These are phyloP conservation scores for Dryobotodes eremita DNA, from an alignment of 2,888 invertebrate species.

Conservation along the genomic window DNA sequence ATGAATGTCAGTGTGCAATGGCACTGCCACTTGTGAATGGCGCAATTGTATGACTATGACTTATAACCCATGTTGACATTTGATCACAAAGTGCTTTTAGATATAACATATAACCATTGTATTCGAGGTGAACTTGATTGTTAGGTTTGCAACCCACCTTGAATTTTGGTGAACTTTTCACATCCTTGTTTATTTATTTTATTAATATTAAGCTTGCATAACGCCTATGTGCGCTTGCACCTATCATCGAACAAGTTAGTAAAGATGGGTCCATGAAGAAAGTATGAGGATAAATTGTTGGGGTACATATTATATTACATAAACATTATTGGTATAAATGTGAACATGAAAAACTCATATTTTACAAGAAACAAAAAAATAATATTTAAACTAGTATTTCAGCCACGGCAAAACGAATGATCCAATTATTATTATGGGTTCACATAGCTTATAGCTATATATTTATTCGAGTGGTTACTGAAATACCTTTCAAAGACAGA, in stretches of 20 bases:
- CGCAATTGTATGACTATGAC: constrained; percentile 52
- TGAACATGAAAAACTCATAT: background rate
- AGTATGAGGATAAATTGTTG: too few species aligned
- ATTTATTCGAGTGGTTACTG: constrained; percentile 38
- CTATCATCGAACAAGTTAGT: background rate
- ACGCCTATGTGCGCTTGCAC: background rate
- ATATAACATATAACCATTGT: constrained; percentile 41
- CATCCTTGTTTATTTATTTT: constrained; percentile 26
- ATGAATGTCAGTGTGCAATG: constrained; percentile 71
- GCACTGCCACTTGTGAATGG: constrained; percentile 46
- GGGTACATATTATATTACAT: too few species aligned
- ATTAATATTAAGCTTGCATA: constrained; percentile 1
- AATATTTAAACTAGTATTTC: background rate
- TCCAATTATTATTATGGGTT: background rate
- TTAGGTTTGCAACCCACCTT: constrained; percentile 28
- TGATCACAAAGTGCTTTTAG: constrained; percentile 40
- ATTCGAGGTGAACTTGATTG: constrained; percentile 35
- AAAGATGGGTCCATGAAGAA: too few species aligned
- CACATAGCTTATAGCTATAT: background rate
- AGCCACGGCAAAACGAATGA: background rate
- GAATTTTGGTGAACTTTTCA: constrained; percentile 32
- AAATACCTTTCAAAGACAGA: constrained; percentile 54
- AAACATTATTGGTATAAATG: too few species aligned
- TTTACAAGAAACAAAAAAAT: background rate
- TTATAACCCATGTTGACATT: constrained; percentile 62